phyloP scores from a whole-genome alignment of 2,888 invertebrate genomes.

The Uropetala carovei region DNA sequence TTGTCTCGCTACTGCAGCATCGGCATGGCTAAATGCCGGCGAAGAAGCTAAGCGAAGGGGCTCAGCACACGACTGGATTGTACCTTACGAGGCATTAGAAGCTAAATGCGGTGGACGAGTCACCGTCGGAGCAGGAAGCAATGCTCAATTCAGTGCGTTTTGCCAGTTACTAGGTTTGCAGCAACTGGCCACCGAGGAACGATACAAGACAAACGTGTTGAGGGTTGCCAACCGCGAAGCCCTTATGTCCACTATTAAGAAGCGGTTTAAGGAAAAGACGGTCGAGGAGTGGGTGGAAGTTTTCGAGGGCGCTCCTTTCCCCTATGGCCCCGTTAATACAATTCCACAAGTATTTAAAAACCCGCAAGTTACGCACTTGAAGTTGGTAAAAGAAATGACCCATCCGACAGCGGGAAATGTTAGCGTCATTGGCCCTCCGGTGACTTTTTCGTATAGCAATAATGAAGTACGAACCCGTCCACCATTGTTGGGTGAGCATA shows the following conservation, averaged over 20 bases:
- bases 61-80: slow-evolving; percentile 95
- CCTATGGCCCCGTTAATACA: slow-evolving; percentile 93
- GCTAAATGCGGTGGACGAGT: slow-evolving; percentile 87
- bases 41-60: slow-evolving; percentile 89
- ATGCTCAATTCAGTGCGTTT: slow-evolving; percentile 86
- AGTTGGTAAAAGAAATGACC: slow-evolving; percentile 83
- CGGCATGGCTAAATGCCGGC: slow-evolving; percentile 92
- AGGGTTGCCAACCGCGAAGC: slow-evolving; percentile 87
- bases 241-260: slow-evolving; percentile 81
- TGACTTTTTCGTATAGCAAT: slow-evolving; percentile 85
- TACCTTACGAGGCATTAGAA: slow-evolving; percentile 94
- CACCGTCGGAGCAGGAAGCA: slow-evolving; percentile 92
- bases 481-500: slow-evolving; percentile 93
- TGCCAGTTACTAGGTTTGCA: slow-evolving; percentile 81
- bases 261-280: slow-evolving; percentile 80
- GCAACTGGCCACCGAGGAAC: slow-evolving; percentile 80
- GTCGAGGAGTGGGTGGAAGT: slow-evolving; percentile 85
- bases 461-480: slow-evolving; percentile 86
- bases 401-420: slow-evolving; percentile 85
- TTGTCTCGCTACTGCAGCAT: slow-evolving; percentile 91
- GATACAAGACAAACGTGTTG: slow-evolving; percentile 84
- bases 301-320: slow-evolving; percentile 87
- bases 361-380: slow-evolving; percentile 86
- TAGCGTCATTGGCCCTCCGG: slow-evolving; percentile 91
- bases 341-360: slow-evolving; percentile 92